Percentiles rank a stretch among this genome's conserved stretches.
Conservation (phyloP, 2,113 vertebrate genomes). For the Lonchura striata region DNA sequence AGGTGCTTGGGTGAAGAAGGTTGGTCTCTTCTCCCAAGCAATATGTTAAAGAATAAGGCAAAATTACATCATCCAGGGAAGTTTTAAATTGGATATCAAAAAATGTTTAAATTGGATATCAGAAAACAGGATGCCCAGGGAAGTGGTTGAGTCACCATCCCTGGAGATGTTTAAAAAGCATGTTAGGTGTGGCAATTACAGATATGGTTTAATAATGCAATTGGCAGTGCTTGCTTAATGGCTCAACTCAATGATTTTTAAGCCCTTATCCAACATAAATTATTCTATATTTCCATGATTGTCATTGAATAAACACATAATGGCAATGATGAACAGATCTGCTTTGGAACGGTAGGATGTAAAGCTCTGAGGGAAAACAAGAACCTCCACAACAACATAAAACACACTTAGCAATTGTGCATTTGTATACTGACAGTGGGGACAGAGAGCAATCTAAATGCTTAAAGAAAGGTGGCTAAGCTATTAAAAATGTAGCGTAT, state of each 20-base stretch:
- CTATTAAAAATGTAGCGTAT: background rate
- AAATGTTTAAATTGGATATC: background rate
- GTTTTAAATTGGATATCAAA: background rate
- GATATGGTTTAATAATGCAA: background rate
- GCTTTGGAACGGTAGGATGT: background rate
- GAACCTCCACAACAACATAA: background rate
- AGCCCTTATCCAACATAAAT: background rate
- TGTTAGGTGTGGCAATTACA: background rate
- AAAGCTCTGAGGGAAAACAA: background rate
- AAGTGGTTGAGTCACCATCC: background rate
- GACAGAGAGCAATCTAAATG: background rate
- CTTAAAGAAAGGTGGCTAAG: background rate
- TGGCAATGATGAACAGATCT: background rate
- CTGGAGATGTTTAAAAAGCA: background rate
- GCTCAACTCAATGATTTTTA: background rate
- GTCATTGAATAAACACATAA: background rate
- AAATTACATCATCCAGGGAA: background rate
- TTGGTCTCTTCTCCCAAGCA: background rate
- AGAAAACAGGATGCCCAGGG: background rate
- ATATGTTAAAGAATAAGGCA: background rate
- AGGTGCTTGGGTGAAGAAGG: background rate
- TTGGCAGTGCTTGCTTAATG: background rate
- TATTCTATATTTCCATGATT: background rate
- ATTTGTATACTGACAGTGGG: background rate
- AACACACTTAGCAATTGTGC: background rate